Evolutionary conservation across 1,140 invertebrate genomes (phyloP), one percentile per base, ranked within the genome.

Genomic region (Ooceraea biroi): DNA sequence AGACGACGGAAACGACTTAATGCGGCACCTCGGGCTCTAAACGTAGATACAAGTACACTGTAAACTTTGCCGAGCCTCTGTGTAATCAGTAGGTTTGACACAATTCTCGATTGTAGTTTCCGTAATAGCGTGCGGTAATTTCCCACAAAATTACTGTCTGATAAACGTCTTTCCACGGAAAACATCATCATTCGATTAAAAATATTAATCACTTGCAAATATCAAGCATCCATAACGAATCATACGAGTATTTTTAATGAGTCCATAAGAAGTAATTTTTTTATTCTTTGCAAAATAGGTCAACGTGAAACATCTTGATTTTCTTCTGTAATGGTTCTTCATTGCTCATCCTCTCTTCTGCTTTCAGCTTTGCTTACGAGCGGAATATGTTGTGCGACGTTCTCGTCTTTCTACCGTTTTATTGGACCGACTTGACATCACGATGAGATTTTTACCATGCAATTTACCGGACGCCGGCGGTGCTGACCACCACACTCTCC

Each of bases 401-500:
- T 57, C 1, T 19, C 41, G 17, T 27, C 17, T 66, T 48, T 69
- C 17, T 68, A 44, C 8, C 8, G n/a, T 27, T 71, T 71, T 71
- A 58, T 57, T 36, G 12, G 0, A 69, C 22, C n/a, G 22, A 46
- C 12, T 58, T 69, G 4, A 41, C 17, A 44, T 30, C 22, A n/a
- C n/a, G 17, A 69, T 12, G 48, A n/a, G 22, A 80, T 4, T 71
- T 69, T 41, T 55, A 66, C 1, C 25, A n/a, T 5, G 17, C 19
- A 77, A 66, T 77, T 66, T 36, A 7, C 46, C 41, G 25, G 57
- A 69, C 69, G 27, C 25, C 11, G 27, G 27, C 4, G 27, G 27
- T 76, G 7, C 48, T 69, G 63, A 12, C n/a, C 50, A 55, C 36
- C 48, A 46, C 25, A 27, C 65, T 46, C 48, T 41, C 76, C 8